Evolutionary conservation across 2,888 invertebrate species (phyloP).

Genomic region (Oscheius sp.): DNA sequence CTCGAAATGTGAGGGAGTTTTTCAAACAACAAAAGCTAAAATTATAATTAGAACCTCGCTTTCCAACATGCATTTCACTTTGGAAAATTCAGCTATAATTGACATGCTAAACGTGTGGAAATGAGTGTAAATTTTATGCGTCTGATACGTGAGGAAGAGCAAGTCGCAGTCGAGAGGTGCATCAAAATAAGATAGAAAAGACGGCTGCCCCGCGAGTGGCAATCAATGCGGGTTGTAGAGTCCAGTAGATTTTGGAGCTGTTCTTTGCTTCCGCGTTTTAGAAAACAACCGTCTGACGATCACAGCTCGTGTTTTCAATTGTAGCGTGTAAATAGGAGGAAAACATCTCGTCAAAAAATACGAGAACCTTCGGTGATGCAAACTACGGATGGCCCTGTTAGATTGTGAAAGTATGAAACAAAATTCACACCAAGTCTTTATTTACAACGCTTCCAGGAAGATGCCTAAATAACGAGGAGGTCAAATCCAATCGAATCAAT

Average conservation of each 20-base stretch:
- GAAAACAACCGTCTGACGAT: no score
- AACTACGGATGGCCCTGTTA: not conserved
- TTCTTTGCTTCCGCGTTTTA: not conserved
- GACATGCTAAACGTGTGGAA: no score
- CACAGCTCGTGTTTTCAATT: not conserved
- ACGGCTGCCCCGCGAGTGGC: not conserved
- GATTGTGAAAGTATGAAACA: not conserved
- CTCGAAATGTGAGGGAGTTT: no score
- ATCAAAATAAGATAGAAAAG: not conserved
- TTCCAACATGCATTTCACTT: no score
- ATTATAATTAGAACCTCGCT: no score
- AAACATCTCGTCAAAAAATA: not conserved
- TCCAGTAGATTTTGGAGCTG: not conserved
- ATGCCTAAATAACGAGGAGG: constrained; percentile 22
- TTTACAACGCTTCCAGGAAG: constrained; percentile 30
- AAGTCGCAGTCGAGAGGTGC: not conserved
- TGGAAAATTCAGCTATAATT: no score
- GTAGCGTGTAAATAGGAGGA: not conserved
- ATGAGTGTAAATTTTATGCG: no score
- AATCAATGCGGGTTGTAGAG: not conserved
- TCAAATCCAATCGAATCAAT: constrained; percentile 3
- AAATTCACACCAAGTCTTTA: constrained; percentile 29
- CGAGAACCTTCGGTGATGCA: not conserved
- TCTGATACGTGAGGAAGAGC: no score
- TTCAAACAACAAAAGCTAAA: no score